Percentiles rank a stretch among this genome's conserved stretches.
These are phyloP conservation scores for Diorhabda elongata DNA, from an alignment of 1,140 invertebrate species.

Conservation along the genomic window DNA sequence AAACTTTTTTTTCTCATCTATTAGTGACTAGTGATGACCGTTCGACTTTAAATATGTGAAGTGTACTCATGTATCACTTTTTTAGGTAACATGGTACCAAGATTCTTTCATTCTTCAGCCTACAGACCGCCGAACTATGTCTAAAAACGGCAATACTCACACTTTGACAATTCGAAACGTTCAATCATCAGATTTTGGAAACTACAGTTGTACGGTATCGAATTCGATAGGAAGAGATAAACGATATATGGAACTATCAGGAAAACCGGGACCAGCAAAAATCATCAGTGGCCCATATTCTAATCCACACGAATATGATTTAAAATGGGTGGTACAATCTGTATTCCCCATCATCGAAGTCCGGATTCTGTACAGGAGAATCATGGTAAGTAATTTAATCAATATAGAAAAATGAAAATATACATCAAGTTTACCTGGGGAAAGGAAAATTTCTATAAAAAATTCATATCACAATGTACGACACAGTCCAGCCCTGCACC, in stretches of 20 bases:
- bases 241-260: slow-evolving; percentile 62
- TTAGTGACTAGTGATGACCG: too few relatives aligned
- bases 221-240: slow-evolving; percentile 65
- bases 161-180: slow-evolving; percentile 49
- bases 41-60: too few relatives aligned
- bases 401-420: not conserved
- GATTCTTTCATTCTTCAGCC: slow-evolving; percentile 51
- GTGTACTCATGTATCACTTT: not conserved
- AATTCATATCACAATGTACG: too few relatives aligned
- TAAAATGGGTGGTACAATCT: slow-evolving; percentile 61
- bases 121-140: slow-evolving; percentile 49
- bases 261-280: slow-evolving; percentile 61
- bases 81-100: slow-evolving; percentile 49
- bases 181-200: slow-evolving; percentile 51
- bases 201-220: slow-evolving; percentile 64
- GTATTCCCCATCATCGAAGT: slow-evolving; percentile 63
- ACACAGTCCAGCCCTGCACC: too few relatives aligned
- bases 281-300: slow-evolving; percentile 61
- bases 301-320: slow-evolving; percentile 54
- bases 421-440: too few relatives aligned
- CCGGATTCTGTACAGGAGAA: slow-evolving; percentile 58
- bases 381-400: slow-evolving; percentile 52
- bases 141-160: slow-evolving; percentile 47
- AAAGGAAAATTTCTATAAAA: too few relatives aligned
- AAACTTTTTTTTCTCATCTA: too few relatives aligned